Conservation (phyloP, 2,113 vertebrate genomes). For the Myotis yumanensis region DNA sequence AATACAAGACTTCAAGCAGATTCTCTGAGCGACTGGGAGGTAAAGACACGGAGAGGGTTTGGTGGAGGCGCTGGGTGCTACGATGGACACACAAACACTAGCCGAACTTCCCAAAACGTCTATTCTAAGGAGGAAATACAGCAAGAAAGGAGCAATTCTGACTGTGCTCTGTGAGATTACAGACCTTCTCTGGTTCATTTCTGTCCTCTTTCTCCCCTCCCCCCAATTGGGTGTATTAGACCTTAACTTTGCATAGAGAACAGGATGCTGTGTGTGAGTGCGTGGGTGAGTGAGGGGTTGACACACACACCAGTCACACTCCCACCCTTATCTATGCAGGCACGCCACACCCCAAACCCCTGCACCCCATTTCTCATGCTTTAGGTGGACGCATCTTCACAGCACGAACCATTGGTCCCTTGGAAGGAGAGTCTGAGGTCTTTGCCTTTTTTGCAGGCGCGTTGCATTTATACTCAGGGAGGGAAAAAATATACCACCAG, state of each 20-base stretch:
- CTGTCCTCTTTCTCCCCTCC: background rate
- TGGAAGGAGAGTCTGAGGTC: conserved; percentile 81
- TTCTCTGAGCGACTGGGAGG: conserved; percentile 70
- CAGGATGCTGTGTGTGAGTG: conserved; percentile 78
- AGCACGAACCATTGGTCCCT: conserved; percentile 79
- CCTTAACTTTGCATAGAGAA: conserved; percentile 84
- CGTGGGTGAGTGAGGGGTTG: conserved; percentile 65
- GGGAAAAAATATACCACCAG: conserved; percentile 58
- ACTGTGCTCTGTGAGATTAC: conserved; percentile 86
- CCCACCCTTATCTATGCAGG: conserved; percentile 61
- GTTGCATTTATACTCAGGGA: conserved; percentile 82
- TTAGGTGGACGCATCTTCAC: conserved; percentile 74
- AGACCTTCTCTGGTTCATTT: conserved; percentile 78
- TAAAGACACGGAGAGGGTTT: conserved; percentile 64
- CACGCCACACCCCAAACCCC: conserved; percentile 50
- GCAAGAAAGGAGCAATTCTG: conserved; percentile 78
- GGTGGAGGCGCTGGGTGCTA: conserved; percentile 72
- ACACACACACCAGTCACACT: conserved; percentile 76
- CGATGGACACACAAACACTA: conserved; percentile 84
- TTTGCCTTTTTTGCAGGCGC: conserved; percentile 79
- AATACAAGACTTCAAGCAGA: conserved; percentile 79
- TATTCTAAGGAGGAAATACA: conserved; percentile 82
- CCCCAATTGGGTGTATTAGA: conserved; percentile 69
- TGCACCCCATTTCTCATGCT: conserved; percentile 82
- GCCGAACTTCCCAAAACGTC: conserved; percentile 82